phyloP scores from a whole-genome alignment of 2,888 invertebrate genomes.

The Drosophila limbata region DNA sequence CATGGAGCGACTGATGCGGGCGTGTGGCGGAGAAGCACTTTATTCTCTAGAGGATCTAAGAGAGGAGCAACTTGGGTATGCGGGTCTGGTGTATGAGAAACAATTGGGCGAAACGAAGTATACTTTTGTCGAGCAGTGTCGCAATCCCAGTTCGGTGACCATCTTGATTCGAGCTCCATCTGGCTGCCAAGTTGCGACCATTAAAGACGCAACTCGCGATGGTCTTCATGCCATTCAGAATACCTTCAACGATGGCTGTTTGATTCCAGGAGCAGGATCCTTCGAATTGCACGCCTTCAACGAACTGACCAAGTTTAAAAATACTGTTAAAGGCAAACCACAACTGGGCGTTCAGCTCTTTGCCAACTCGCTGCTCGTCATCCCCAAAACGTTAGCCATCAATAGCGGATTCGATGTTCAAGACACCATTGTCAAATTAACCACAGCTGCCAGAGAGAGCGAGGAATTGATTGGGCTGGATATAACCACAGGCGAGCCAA shows the following conservation, averaged over 20 bases:
- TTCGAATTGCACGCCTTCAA: conserved; percentile 95
- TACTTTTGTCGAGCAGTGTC: conserved; percentile 98
- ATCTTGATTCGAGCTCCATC: conserved; percentile 98
- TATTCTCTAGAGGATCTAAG: conserved; percentile 97
- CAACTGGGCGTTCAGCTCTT: conserved; percentile 96
- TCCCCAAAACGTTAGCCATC: conserved; percentile 95
- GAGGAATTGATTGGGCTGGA: conserved; percentile 94
- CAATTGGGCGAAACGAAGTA: conserved; percentile 99
- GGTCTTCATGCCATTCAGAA: conserved; percentile 98
- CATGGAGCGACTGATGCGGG: conserved; percentile 97
- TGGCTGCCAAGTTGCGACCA: conserved; percentile 95
- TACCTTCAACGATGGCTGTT: conserved; percentile 95
- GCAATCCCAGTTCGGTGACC: conserved; percentile 97
- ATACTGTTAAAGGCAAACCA: conserved; percentile 93
- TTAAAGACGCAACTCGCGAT: conserved; percentile 98
- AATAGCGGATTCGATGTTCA: conserved; percentile 98
- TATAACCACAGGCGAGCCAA: conserved; percentile 94
- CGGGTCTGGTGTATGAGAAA: conserved; percentile 98
- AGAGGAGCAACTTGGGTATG: conserved; percentile 95
- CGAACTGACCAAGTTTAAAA: conserved; percentile 92
- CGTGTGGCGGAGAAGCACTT: conserved; percentile 97
- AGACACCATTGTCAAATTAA: conserved; percentile 96
- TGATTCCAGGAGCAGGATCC: conserved; percentile 98
- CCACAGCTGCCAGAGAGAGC: conserved; percentile 92
- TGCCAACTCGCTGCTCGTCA: conserved; percentile 96